These are phyloP conservation scores for Elachura formosa DNA, from an alignment of 2,113 vertebrate species.

Conservation along the genomic window DNA sequence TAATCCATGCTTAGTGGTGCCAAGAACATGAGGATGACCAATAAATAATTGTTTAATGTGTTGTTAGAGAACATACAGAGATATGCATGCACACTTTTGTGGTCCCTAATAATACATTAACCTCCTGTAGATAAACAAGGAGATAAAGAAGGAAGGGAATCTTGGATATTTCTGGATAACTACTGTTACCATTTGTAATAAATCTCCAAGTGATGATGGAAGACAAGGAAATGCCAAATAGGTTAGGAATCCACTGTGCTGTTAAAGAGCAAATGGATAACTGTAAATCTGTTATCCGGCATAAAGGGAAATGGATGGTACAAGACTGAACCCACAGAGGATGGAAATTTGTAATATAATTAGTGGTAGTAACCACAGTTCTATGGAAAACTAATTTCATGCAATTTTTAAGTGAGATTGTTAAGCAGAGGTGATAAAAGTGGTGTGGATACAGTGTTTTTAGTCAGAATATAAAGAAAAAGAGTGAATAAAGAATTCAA, in stretches of 20 bases:
- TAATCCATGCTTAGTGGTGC: background rate
- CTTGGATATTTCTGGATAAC: background rate
- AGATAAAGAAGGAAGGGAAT: slow-evolving; percentile 38
- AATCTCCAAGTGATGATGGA: slow-evolving; percentile 30
- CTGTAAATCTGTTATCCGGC: slow-evolving; percentile 46
- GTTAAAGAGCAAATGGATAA: slow-evolving; percentile 14
- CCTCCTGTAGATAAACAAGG: background rate
- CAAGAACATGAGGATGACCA: background rate
- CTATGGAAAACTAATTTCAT: background rate
- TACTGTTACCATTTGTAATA: slow-evolving; percentile 31
- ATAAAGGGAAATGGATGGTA: background rate
- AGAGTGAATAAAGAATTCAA: background rate
- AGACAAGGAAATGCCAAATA: slow-evolving; percentile 29
- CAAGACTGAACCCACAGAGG: background rate
- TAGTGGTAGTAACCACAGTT: background rate
- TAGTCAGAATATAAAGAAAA: background rate
- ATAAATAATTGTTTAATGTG: background rate
- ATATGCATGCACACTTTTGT: background rate
- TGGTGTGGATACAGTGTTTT: background rate
- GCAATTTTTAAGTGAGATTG: background rate
- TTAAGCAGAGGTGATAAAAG: background rate
- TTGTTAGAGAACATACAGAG: background rate
- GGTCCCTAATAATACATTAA: background rate
- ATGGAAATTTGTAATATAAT: background rate
- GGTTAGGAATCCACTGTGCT: background rate